These are phyloP conservation scores for Podarcis muralis DNA, from an alignment of 2,113 vertebrate species.

Conservation along the genomic window DNA sequence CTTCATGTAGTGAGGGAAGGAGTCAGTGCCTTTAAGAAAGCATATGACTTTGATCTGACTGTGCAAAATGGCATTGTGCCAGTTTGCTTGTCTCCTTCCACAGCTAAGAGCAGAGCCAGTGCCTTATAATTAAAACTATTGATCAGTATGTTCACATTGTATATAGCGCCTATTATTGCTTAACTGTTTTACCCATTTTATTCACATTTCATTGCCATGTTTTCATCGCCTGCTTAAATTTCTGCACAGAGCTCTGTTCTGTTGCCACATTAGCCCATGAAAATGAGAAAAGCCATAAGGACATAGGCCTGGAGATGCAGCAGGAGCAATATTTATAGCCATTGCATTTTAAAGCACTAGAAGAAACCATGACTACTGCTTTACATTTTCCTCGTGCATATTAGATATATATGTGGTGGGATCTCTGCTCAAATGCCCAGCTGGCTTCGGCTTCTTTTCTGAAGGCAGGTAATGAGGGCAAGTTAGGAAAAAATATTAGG, in stretches of 20 bases:
- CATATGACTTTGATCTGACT: not conserved
- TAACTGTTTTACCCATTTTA: constrained; percentile 25
- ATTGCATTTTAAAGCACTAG: not conserved
- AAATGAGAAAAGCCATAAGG: not conserved
- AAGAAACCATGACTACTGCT: not conserved
- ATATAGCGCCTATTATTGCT: constrained; percentile 15
- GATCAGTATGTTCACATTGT: constrained; percentile 9
- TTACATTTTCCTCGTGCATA: not conserved
- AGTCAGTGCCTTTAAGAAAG: not conserved
- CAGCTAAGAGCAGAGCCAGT: not conserved
- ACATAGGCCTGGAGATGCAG: not conserved
- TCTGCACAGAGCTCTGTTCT: not conserved
- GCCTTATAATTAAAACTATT: constrained; percentile 34
- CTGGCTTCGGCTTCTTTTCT: not conserved
- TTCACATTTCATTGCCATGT: not conserved
- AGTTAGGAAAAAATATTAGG: not conserved
- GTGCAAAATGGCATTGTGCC: not conserved
- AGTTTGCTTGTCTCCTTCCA: not conserved
- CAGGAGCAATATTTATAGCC: not conserved
- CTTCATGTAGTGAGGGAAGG: not conserved
- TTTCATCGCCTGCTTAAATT: not conserved
- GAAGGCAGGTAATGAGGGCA: not conserved
- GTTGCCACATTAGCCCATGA: not conserved
- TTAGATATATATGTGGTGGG: not conserved
- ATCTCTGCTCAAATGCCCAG: not conserved